Conservation (phyloP, 2,113 vertebrate genomes). For the Passer domesticus region DNA sequence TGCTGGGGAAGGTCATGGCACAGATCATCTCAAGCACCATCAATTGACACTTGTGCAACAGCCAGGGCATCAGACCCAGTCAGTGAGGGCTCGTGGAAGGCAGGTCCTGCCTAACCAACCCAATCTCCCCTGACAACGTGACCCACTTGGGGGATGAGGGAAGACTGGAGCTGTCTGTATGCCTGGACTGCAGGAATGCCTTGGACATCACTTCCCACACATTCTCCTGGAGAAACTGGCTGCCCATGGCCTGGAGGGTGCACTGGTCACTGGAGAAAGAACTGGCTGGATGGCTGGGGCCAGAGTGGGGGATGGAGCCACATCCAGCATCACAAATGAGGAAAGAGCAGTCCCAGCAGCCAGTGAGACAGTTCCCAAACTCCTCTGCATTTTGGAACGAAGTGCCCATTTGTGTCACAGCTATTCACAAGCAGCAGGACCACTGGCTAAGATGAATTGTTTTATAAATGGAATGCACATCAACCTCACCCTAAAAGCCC, state of each 20-base stretch:
- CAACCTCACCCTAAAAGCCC: neutral
- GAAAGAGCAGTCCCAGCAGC: neutral
- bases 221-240: neutral
- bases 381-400: neutral
- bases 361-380: neutral
- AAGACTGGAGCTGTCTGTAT: neutral
- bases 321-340: fast-evolving
- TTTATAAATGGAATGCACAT: neutral
- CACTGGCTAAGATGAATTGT: neutral
- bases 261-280: neutral
- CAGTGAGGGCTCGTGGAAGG: neutral
- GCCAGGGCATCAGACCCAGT: neutral
- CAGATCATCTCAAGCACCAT: neutral
- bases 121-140: neutral
- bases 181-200: neutral
- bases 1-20: neutral
- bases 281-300: neutral
- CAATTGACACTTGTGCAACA: neutral
- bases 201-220: neutral
- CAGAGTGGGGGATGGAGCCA: neutral
- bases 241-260: neutral
- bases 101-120: neutral
- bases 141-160: too few species aligned
- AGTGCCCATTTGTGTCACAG: fast-evolving
- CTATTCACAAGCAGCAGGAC: neutral